A percentile compares a stretch with the other conserved stretches of the same genome.
These are phyloP conservation scores for Ceryle rudis DNA, from an alignment of 2,797 vertebrate genomes.

Conservation along the genomic window DNA sequence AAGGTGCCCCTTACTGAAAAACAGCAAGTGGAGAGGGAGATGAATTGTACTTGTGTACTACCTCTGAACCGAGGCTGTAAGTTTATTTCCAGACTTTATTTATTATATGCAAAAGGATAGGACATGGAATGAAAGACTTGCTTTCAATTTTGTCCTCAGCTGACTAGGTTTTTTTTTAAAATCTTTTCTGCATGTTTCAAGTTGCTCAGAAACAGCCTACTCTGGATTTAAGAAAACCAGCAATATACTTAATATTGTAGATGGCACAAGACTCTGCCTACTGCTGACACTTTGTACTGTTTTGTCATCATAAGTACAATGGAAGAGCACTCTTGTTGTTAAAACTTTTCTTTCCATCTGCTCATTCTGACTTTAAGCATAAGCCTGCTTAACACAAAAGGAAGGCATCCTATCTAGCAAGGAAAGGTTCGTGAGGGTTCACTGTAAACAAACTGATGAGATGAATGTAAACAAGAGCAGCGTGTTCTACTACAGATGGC, in stretches of 20 bases:
- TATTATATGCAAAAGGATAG: background rate
- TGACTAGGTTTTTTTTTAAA: background rate
- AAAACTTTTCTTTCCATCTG: slow-evolving; percentile 68
- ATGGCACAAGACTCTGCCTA: slow-evolving; percentile 31
- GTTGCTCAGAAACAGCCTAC: slow-evolving; percentile 57
- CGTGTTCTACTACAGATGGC: slow-evolving; percentile 58
- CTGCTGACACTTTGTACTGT: slow-evolving; percentile 66
- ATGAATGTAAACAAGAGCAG: slow-evolving; percentile 59
- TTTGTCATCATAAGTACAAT: slow-evolving; percentile 66
- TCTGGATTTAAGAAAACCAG: slow-evolving; percentile 20
- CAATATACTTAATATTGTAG: background rate
- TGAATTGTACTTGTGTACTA: background rate
- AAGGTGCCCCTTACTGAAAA: background rate
- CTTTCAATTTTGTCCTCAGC: slow-evolving; percentile 10
- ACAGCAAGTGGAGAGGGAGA: background rate
- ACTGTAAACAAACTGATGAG: slow-evolving; percentile 68
- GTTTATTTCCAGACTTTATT: background rate
- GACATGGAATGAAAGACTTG: background rate
- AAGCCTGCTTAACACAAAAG: slow-evolving; percentile 63
- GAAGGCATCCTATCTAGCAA: slow-evolving; percentile 41
- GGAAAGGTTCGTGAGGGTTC: slow-evolving; percentile 61
- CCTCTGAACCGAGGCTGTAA: background rate
- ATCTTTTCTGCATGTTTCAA: background rate
- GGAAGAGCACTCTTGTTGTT: slow-evolving; percentile 56
- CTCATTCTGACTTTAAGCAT: slow-evolving; percentile 63